Evolutionary conservation across 1,140 invertebrate genomes (phyloP).

Genomic region (Steinernema khuongi): DNA sequence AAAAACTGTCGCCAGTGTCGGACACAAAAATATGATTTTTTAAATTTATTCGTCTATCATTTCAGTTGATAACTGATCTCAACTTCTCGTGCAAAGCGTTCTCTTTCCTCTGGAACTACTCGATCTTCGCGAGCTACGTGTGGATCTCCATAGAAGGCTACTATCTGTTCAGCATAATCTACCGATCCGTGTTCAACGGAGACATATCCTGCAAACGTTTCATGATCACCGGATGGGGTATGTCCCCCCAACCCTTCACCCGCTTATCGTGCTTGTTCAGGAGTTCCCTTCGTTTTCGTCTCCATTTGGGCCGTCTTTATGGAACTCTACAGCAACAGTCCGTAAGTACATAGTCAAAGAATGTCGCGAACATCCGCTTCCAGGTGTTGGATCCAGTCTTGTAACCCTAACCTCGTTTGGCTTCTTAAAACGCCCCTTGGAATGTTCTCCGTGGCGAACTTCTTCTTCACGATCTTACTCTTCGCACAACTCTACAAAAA

Average conservation of each 20-base stretch:
- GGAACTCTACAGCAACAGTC: background rate
- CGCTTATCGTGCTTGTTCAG: background rate
- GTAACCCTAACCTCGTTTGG: background rate
- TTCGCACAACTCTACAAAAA: constrained; percentile 2
- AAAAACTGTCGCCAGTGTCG: background rate
- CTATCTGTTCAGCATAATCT: constrained; percentile 2
- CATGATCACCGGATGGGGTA: constrained; percentile 2
- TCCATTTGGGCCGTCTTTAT: background rate
- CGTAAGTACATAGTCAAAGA: too few relatives aligned
- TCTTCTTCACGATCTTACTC: constrained; percentile 1
- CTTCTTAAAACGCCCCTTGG: background rate
- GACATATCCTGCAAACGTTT: constrained; percentile 1
- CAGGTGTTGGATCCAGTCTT: constrained; percentile 1
- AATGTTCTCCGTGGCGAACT: background rate
- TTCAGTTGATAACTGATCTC: background rate
- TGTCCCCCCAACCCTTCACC: background rate
- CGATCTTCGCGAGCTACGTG: background rate
- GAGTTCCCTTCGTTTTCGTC: background rate
- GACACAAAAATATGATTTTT: background rate
- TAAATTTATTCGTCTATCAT: background rate
- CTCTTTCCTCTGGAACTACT: constrained; percentile 8
- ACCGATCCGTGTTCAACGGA: background rate
- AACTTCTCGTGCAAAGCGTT: constrained; percentile 8
- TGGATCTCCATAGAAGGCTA: constrained; percentile 5
- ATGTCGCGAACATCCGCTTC: background rate